These are phyloP conservation scores for Stenolophus ochropezus DNA, from an alignment of 2,888 invertebrate genomes.

Conservation along the genomic window DNA sequence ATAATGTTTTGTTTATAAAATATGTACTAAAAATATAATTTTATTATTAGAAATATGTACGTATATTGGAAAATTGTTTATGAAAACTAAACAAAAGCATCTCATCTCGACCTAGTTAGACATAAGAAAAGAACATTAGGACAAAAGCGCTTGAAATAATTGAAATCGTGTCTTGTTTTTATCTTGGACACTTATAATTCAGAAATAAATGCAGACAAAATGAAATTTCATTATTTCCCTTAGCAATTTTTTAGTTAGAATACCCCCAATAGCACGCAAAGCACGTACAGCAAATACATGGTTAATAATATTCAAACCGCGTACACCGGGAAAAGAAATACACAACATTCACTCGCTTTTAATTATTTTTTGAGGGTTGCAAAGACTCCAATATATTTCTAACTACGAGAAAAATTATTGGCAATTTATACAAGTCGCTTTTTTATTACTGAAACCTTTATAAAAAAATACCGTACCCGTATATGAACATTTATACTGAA, in stretches of 20 bases:
- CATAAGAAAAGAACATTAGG: conserved; percentile 20
- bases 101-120: conserved; percentile 11
- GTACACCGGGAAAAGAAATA: neutral
- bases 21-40: no score
- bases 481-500: neutral
- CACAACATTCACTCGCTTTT: neutral
- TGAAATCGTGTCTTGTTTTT: neutral
- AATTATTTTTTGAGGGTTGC: neutral
- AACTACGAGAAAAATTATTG: neutral
- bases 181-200: neutral
- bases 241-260: neutral
- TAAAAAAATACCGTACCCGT: neutral
- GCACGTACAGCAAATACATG: neutral
- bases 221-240: neutral
- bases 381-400: neutral
- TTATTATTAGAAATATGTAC: no score
- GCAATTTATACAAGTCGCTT: neutral
- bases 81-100: conserved; percentile 7
- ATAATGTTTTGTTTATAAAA: no score
- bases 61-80: neutral
- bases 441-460: no score
- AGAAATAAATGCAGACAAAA: neutral
- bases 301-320: neutral
- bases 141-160: conserved; percentile 11
- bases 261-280: neutral